phyloP scores from a whole-genome alignment of 1,140 invertebrate species.

The Pseudoatta argentina region DNA sequence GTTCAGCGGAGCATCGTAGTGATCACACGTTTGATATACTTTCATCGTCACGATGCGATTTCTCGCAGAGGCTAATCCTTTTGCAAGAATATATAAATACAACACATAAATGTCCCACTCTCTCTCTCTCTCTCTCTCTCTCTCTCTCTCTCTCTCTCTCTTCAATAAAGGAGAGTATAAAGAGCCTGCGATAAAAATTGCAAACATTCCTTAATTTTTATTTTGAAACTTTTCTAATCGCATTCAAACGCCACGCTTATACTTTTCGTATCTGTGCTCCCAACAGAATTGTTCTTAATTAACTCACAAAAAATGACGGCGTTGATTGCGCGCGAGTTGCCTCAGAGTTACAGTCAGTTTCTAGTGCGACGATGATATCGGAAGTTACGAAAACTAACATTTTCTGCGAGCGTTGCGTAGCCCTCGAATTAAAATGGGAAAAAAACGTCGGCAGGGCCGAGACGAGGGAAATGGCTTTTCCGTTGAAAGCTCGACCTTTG shows the following conservation, averaged over 20 bases:
- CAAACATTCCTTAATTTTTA: constrained; percentile 8
- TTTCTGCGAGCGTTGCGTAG: constrained; percentile 6
- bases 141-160: too few species aligned
- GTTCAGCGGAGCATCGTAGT: neutral
- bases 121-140: neutral
- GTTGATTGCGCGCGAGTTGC: constrained; percentile 3
- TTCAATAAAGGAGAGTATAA: neutral
- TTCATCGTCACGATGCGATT: constrained; percentile 11
- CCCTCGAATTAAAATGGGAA: constrained; percentile 32
- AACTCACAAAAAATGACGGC: constrained; percentile 22
- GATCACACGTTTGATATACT: constrained; percentile 9
- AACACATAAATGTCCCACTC: neutral
- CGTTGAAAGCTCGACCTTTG: constrained; percentile 47
- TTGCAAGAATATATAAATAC: constrained; percentile 3
- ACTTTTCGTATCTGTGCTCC: constrained; percentile 1
- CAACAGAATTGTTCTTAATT: constrained; percentile 30
- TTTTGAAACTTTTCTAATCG: neutral
- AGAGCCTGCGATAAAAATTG: constrained; percentile 2
- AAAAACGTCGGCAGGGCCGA: constrained; percentile 4
- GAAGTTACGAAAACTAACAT: constrained; percentile 44
- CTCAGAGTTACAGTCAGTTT: constrained; percentile 18
- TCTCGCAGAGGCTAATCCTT: constrained; percentile 2
- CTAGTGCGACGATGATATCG: constrained; percentile 15
- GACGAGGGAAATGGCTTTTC: constrained; percentile 38
- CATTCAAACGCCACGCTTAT: neutral